Evolutionary conservation across 2,888 invertebrate species (phyloP).

Genomic region (Tipula helvola): DNA sequence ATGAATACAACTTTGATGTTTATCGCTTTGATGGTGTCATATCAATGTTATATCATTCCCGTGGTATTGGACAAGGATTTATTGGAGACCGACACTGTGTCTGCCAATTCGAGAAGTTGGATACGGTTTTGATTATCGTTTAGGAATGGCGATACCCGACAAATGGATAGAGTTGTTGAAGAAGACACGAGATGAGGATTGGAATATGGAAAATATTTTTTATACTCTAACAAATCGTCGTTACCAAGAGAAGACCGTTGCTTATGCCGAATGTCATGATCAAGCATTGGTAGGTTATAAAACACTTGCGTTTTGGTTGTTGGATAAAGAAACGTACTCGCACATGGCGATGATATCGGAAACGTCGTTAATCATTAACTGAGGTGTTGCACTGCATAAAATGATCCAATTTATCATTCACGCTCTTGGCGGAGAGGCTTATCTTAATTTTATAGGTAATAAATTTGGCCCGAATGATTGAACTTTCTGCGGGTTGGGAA

Average conservation of each 20-base stretch:
- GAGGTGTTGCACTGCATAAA: slow-evolving; percentile 95
- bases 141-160: slow-evolving; percentile 98
- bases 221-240: slow-evolving; percentile 89
- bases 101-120: slow-evolving; percentile 90
- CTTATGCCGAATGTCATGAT: slow-evolving; percentile 97
- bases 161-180: slow-evolving; percentile 93
- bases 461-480: slow-evolving; percentile 99
- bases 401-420: slow-evolving; percentile 91
- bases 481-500: slow-evolving; percentile 97
- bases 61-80: slow-evolving; percentile 85
- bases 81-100: slow-evolving; percentile 88
- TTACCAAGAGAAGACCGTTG: slow-evolving; percentile 93
- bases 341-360: slow-evolving; percentile 76
- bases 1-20: slow-evolving; percentile 96
- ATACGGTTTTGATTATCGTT: slow-evolving; percentile 91
- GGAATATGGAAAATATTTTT: slow-evolving; percentile 83
- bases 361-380: slow-evolving; percentile 61
- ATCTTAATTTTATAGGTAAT: slow-evolving; percentile 98
- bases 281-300: slow-evolving; percentile 98
- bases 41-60: slow-evolving; percentile 81
- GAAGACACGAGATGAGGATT: slow-evolving; percentile 76
- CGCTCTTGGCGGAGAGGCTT: slow-evolving; percentile 90
- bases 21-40: slow-evolving; percentile 99
- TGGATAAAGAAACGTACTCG: slow-evolving; percentile 98
- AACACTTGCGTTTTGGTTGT: slow-evolving; percentile 97